Evolutionary conservation across 2,888 invertebrate genomes (phyloP).

Genomic region (Teleogryllus oceanicus): DNA sequence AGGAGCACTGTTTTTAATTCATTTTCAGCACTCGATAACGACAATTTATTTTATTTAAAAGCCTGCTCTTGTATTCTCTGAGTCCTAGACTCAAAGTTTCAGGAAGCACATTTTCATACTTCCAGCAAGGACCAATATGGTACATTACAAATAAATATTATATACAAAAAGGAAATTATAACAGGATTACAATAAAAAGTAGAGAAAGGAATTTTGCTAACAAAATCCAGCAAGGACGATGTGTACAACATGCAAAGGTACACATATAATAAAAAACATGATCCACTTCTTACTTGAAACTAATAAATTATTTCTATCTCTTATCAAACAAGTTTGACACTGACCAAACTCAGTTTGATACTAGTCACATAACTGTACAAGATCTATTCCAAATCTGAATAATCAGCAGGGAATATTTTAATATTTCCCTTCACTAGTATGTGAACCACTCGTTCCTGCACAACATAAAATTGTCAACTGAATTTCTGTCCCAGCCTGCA

Average conservation of each 20-base stretch:
- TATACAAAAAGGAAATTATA: not conserved
- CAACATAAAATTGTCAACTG: too few relatives aligned
- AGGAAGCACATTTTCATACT: slow-evolving; percentile 9
- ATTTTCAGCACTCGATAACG: not conserved
- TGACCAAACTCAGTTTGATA: too few relatives aligned
- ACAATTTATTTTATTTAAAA: not conserved
- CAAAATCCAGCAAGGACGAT: not conserved
- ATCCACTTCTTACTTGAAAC: not conserved
- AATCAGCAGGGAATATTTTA: too few relatives aligned
- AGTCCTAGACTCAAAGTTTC: not conserved
- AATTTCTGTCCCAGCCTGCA: too few relatives aligned
- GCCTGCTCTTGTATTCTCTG: not conserved
- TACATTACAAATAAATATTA: not conserved
- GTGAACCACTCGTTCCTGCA: too few relatives aligned
- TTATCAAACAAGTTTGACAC: too few relatives aligned
- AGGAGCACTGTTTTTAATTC: not conserved
- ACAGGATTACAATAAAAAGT: not conserved
- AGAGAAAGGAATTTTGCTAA: not conserved
- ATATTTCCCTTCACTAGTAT: too few relatives aligned
- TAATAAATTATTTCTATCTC: not conserved
- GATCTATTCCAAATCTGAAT: too few relatives aligned
- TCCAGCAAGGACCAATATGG: slow-evolving; percentile 5
- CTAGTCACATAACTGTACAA: too few relatives aligned
- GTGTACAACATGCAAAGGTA: slow-evolving; percentile 1
- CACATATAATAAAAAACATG: not conserved